A percentile compares a stretch with the other conserved stretches of the same genome.
Conservation (phyloP, 1,140 invertebrate species). For the Magallana ariakensis region DNA sequence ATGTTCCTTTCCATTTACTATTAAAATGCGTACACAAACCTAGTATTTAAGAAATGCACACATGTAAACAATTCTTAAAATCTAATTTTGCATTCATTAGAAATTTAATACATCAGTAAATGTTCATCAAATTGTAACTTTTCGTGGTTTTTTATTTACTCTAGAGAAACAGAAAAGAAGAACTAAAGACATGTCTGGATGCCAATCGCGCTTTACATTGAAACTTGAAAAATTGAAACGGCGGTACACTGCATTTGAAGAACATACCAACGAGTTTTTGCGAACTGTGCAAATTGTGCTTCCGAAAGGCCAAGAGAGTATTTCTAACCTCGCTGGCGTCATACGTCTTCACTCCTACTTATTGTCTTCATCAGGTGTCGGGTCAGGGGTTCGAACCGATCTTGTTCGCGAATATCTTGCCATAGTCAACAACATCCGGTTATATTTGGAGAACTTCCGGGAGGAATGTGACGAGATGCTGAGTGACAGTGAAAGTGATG, state of each 20-base stretch:
- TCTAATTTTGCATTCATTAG: no score
- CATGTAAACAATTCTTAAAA: no score
- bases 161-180: slow-evolving; percentile 40
- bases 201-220: background rate
- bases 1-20: background rate
- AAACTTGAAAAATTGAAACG: slow-evolving; percentile 42
- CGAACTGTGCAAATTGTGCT: slow-evolving; percentile 54
- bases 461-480: slow-evolving; percentile 29
- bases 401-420: slow-evolving; percentile 52
- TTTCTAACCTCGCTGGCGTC: slow-evolving; percentile 40
- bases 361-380: slow-evolving; percentile 26
- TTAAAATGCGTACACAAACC: no score
- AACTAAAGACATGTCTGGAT: background rate
- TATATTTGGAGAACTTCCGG: slow-evolving; percentile 44
- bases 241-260: slow-evolving; percentile 44
- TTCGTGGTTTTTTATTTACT: background rate
- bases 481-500: background rate
- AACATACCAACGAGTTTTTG: slow-evolving; percentile 45
- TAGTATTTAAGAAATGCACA: no score
- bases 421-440: slow-evolving; percentile 54
- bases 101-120: no score
- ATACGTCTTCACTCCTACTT: slow-evolving; percentile 47
- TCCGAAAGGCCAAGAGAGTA: slow-evolving; percentile 40
- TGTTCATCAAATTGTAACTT: no score
- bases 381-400: slow-evolving; percentile 54